A percentile compares a stretch with the other conserved stretches of the same genome.
Evolutionary conservation across 1,140 invertebrate genomes (phyloP).

Genomic region (Globodera ellingtonae): DNA sequence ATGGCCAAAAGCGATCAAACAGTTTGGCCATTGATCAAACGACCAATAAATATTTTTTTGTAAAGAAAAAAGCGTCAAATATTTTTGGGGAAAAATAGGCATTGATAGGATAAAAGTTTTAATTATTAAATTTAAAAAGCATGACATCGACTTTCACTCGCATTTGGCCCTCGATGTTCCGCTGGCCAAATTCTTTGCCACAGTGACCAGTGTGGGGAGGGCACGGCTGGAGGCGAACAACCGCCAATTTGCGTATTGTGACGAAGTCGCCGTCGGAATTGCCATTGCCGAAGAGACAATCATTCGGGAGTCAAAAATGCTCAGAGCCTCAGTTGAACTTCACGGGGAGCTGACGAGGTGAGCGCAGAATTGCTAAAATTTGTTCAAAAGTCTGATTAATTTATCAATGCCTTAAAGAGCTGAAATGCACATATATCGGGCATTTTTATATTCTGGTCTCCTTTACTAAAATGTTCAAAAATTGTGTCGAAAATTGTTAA

Average conservation of each 20-base stretch:
- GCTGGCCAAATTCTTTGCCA: constrained; percentile 54
- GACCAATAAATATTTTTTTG: constrained; percentile 1
- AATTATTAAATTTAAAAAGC: background rate
- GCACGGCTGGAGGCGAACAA: constrained; percentile 37
- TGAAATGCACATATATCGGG: too few relatives aligned
- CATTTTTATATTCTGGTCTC: too few relatives aligned
- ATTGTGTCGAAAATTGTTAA: too few relatives aligned
- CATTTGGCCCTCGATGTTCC: constrained; percentile 56
- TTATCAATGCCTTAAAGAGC: too few relatives aligned
- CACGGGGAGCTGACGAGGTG: constrained; percentile 54
- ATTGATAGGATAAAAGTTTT: background rate
- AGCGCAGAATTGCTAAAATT: background rate
- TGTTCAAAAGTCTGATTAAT: background rate
- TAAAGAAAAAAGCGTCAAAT: too few relatives aligned
- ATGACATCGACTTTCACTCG: constrained; percentile 56
- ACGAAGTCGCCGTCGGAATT: constrained; percentile 57
- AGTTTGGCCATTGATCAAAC: constrained; percentile 29
- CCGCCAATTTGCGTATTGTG: constrained; percentile 60
- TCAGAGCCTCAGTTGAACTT: constrained; percentile 56
- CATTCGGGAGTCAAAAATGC: constrained; percentile 46
- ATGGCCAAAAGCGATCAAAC: constrained; percentile 30
- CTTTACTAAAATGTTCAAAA: too few relatives aligned
- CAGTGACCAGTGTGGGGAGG: constrained; percentile 54
- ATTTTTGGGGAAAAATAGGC: background rate
- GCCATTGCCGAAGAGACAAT: constrained; percentile 56